Percentiles rank a stretch among this genome's conserved stretches.
Conservation (phyloP, 1,140 invertebrate genomes). For the Semibalanus balanoides region DNA sequence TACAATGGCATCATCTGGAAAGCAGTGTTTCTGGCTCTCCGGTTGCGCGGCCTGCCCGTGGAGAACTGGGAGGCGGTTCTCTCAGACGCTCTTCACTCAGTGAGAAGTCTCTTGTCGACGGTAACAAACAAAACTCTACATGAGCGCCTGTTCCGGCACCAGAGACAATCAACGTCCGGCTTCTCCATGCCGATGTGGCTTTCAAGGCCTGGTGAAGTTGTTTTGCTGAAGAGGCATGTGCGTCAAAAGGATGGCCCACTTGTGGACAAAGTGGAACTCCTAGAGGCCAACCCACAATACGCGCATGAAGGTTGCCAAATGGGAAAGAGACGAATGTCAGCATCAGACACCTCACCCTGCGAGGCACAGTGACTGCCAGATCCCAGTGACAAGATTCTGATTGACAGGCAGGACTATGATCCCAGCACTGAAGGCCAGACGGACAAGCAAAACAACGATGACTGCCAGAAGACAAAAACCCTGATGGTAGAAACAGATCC, state of each 20-base stretch:
- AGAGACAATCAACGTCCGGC: background rate
- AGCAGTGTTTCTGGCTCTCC: background rate
- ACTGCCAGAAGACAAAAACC: no score
- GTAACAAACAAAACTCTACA: background rate
- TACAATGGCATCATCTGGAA: background rate
- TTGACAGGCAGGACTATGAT: no score
- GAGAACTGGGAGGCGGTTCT: background rate
- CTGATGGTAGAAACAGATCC: no score
- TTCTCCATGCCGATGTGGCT: background rate
- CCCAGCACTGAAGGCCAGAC: no score
- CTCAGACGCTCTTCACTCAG: background rate
- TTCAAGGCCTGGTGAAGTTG: background rate
- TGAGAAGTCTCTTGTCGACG: background rate
- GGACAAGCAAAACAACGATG: no score
- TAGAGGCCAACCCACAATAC: background rate
- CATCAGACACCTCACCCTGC: no score
- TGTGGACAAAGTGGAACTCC: background rate
- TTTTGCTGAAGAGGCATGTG: background rate
- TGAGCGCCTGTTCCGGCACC: background rate
- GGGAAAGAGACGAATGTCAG: no score
- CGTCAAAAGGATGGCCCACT: background rate
- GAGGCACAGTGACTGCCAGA: no score
- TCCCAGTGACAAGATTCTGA: no score
- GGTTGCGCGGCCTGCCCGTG: background rate
- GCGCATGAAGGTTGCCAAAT: background rate